Base-by-base conservation (phyloP, 2,797 vertebrate genomes). In the Poeciliopsis gracilis region DNA sequence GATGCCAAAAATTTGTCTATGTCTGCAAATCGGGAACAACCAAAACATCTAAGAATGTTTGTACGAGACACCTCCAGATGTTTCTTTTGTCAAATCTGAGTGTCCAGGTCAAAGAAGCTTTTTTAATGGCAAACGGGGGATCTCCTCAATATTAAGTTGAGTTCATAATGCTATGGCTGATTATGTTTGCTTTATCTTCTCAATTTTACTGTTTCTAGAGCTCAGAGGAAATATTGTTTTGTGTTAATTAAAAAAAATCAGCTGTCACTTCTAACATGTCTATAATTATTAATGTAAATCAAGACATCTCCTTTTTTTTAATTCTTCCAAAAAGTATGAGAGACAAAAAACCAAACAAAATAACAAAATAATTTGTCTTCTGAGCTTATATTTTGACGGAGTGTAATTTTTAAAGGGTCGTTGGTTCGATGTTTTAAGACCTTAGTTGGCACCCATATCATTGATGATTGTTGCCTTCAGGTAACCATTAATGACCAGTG, bases 401-500 rank as follows among this genome's bases (percentile, higher is more conserved):
- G 72, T 93, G 73, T 90, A 81, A 91, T 79, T 57, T 73, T 45
- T 57, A 75, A 83, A 87, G 87, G 79, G 87, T 80, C 87, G 86
- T 94, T 79, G 89, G 90, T 91, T 92, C 77, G 80, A 69, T 95
- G 90, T 94, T 89, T 84, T 89, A 81, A 87, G 90, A 90, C 89
- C 82, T 85, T 86, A 84, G 71, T 83, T 89, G 90, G 90, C 93
- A 93, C 93, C 94, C 89, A 91, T 90, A 92, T 95, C 93, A 95
- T 95, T 96, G 94, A 95, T 95, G 94, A 94, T 90, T 94, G 93
- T 95, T 95, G 92, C 93, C 93, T 90, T 88, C 90, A 94, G 94
- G 94, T 95, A 95, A 96, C 95, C 94, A 96, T 96, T 95, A 95
- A 96, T 95, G 95, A 95, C 82, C 75, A 70, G 59, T 63, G 85